These are phyloP conservation scores for Nymphalis io DNA, from an alignment of 1,140 invertebrate genomes.

Conservation along the genomic window DNA sequence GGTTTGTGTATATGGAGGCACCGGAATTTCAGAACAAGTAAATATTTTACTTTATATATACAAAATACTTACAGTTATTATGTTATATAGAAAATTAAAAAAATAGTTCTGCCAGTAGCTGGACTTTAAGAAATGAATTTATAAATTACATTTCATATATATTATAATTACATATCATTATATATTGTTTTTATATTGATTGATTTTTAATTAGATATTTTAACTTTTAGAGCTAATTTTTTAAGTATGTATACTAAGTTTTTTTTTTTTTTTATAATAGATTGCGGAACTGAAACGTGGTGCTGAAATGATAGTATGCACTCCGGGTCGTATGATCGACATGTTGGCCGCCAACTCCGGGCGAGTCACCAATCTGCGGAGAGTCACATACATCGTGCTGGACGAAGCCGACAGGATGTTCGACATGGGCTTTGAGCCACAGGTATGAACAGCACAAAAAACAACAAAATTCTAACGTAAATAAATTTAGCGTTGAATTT, in stretches of 20 bases:
- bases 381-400: conserved; percentile 98
- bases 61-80: no score
- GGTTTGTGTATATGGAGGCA: conserved; percentile 99
- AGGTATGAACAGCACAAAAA: conserved; percentile 83
- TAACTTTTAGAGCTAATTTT: no score
- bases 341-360: conserved; percentile 99
- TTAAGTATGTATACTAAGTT: no score
- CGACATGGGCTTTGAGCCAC: conserved; percentile 99
- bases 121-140: no score
- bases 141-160: no score
- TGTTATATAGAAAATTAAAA: no score
- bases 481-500: no score
- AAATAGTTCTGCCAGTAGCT: no score
- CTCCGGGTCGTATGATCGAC: conserved; percentile 99
- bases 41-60: conserved; percentile 25
- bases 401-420: conserved; percentile 99
- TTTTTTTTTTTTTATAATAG: conserved; percentile 74
- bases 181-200: no score
- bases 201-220: no score
- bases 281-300: conserved; percentile 99
- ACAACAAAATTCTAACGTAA: no score
- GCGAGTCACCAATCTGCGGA: conserved; percentile 96
- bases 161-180: no score
- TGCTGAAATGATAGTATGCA: conserved; percentile 99
- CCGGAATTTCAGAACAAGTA: conserved; percentile 95